A percentile compares a stretch with the other conserved stretches of the same genome.
Conservation (phyloP, 2,888 invertebrate genomes). For the Scrobipalpa costella region DNA sequence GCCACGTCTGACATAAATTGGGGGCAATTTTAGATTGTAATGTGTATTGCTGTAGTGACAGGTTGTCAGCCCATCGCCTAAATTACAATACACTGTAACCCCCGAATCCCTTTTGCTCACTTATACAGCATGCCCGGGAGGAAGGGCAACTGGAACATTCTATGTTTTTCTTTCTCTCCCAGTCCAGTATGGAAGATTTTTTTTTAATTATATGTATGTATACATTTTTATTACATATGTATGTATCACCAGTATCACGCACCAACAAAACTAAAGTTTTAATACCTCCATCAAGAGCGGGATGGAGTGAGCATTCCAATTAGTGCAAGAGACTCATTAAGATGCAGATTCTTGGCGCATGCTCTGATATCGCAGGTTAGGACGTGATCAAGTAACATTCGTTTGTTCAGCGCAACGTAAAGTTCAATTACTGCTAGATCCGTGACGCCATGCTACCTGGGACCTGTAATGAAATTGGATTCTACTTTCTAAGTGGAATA, state of each 20-base stretch:
- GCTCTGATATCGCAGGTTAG: slow-evolving; percentile 64
- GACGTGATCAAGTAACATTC: slow-evolving; percentile 70
- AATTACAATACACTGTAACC: no score
- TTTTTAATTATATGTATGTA: no score
- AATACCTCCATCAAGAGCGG: slow-evolving; percentile 54
- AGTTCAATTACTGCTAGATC: slow-evolving; percentile 37
- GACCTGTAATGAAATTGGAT: slow-evolving; percentile 7
- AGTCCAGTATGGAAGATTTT: no score
- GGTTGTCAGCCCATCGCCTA: no score
- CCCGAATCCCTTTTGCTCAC: no score
- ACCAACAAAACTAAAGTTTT: slow-evolving; percentile 45
- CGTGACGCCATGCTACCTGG: neutral
- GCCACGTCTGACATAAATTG: no score
- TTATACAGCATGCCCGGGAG: no score
- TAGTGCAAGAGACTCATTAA: slow-evolving; percentile 74
- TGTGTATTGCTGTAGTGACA: no score
- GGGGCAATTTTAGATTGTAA: no score
- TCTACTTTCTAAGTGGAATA: neutral
- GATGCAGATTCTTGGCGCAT: slow-evolving; percentile 69
- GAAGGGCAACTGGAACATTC: no score
- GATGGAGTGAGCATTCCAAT: slow-evolving; percentile 74
- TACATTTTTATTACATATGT: no score
- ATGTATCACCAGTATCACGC: neutral
- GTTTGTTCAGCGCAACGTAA: slow-evolving; percentile 45
- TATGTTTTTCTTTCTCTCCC: no score